Evolutionary conservation across 1,140 invertebrate species (phyloP), one percentile per base, ranked within the genome.

Genomic region (Cyphomyrmex costatus): DNA sequence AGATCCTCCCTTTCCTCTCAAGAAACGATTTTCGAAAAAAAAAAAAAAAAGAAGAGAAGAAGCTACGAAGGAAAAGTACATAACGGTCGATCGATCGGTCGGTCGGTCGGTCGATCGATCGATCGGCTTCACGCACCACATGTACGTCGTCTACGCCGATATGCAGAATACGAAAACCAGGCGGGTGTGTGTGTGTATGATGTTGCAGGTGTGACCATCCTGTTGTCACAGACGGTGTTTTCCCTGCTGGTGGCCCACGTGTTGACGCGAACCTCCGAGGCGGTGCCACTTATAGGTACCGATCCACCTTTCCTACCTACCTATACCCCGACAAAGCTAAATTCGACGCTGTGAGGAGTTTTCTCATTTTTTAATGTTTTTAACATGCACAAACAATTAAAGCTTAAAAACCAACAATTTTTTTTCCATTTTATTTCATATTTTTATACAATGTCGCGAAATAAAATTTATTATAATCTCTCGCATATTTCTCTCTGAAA

Each of bases 201-300:
- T 96, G 96, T 98, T 98, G 93, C 98, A 99, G 98, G 98, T 97
- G 98, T 99, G 95, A 99, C 98, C 96, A 99, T 99, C 96, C 97
- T 99, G 95, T 98, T 99, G 96, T 99, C 99, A 94, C 97, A 99
- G 97, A 99, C 99, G 96, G 98, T 99, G 96, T 99, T 99, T 97
- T 99, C 99, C 96, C 97, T 99, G 96, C 97, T 99, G 97, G 97
- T 99, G 96, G 98, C 97, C 95, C 97, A 99, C 97, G 97, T 98
- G 94, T 98, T 99, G 96, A 99, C 99, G 95, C 98, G 99, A 96
- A 99, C 98, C 94, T 99, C 98, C 94, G 99, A 99, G 95, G 98
- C 98, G 94, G 97, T 99, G 95, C 98, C 99, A 94, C 96, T 99
- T 94, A 98, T 99, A 98, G 99, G 98, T 99, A 97, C 94, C 94